Base-by-base conservation (phyloP, 53 echinoderm and acorn worm species). In the Luidia sarsii region DNA sequence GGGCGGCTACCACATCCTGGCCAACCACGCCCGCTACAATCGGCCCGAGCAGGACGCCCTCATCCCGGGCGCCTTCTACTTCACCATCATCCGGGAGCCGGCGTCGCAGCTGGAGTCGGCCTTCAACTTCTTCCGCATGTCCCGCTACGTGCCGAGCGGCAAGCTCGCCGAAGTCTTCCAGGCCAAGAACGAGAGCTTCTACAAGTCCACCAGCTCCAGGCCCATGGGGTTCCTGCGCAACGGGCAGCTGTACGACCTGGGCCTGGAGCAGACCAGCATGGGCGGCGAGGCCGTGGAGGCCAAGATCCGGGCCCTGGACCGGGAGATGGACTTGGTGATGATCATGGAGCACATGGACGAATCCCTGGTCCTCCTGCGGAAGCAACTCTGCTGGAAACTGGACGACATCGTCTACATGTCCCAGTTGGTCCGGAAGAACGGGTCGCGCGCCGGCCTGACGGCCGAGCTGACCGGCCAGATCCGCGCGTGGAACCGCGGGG, bases 181-280 rank as follows among this genome's bases (percentile, higher is more conserved):
- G 34, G 33, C 66, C 34, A 18, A 48, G 16, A 73, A 85, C 1
- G 27, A 33, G 60, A 56, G 31, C 9, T 79, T 80, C 30, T 73
- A 53, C 49, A 22, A 54, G n/a, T 62, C 71, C 71, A 81, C 71
- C 50, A 50, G 22, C 21, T 45, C 24, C 22, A 4, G 3, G n/a
- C 59, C 33, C 7, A 34, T 41, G 3, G 5, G 8, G 1, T 39
- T 20, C 18, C 39, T 79, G 48, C 41, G 57, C 29, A 94, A 94
- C 49, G 94, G 94, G 29, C 83, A 83, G 79, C 34, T 91, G 11
- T 94, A 52, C 54, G 90, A 90, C 23, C 65, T 90, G 0, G 90
- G 90, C 41, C 60, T 90, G 19, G 86, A 90, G 11, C 71, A 48
- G 27, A 37, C 43, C 1, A 21, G 66, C 30, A 63, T 62, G 30